Percentiles rank a stretch among this genome's conserved stretches.
These are phyloP conservation scores for Octomys mimax DNA, from an alignment of 2,797 vertebrate genomes.

Conservation along the genomic window DNA sequence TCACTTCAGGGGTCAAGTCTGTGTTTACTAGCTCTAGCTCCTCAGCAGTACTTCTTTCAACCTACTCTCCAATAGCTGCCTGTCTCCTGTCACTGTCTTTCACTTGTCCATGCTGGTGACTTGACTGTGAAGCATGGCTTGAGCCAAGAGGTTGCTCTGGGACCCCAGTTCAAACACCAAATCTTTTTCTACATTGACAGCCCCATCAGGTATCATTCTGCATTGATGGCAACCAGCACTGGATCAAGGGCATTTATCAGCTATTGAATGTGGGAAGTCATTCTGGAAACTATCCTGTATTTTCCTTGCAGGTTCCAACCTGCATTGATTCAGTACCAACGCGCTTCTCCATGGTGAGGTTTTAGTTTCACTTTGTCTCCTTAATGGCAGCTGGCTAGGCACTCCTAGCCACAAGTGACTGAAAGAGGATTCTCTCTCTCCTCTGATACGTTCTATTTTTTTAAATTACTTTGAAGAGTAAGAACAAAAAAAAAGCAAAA, in stretches of 20 bases:
- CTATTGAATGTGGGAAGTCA: neutral
- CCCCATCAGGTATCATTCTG: neutral
- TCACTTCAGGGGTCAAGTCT: no score
- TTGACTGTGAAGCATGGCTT: neutral
- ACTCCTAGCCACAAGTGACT: neutral
- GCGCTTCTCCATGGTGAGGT: neutral
- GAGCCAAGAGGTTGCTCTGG: neutral
- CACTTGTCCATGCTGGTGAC: neutral
- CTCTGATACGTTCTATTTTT: neutral
- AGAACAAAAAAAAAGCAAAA: no score
- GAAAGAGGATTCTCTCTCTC: neutral
- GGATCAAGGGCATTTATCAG: neutral
- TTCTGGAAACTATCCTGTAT: neutral
- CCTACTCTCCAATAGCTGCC: neutral
- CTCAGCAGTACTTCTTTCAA: neutral
- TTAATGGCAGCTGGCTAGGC: neutral
- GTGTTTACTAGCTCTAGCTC: neutral
- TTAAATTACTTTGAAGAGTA: no score
- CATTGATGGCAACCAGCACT: neutral
- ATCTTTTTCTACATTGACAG: neutral
- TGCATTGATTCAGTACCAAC: neutral
- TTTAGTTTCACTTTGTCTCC: neutral
- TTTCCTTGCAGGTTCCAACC: neutral
- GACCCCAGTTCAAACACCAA: neutral
- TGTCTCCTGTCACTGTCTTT: neutral